Evolutionary conservation across 1,140 invertebrate genomes (phyloP).

Genomic region (Heliconius himera): DNA sequence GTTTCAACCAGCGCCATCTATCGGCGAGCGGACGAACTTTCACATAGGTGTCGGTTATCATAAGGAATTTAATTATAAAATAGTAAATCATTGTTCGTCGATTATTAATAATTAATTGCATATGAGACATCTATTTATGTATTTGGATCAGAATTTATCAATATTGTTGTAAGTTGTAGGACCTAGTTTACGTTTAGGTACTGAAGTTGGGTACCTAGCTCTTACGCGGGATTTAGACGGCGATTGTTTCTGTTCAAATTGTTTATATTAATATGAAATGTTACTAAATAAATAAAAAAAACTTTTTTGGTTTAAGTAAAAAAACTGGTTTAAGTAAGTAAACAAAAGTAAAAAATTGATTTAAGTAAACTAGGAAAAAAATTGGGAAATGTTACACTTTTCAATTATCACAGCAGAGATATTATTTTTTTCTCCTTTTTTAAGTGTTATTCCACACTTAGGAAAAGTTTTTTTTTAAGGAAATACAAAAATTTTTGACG

Average conservation of each 20-base stretch:
- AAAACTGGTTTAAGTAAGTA: no score
- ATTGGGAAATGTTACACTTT: no score
- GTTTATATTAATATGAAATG: no score
- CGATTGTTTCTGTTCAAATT: neutral
- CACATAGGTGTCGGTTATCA: conserved; percentile 11
- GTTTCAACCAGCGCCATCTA: conserved; percentile 50
- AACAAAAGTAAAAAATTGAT: no score
- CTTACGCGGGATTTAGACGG: neutral
- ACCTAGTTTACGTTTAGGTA: neutral
- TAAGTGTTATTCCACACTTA: no score
- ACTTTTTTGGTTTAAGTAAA: no score
- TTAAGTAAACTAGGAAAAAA: no score
- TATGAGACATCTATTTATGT: conserved; percentile 34
- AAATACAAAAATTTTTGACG: no score
- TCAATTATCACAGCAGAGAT: no score
- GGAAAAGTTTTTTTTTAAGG: no score
- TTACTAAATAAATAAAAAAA: no score
- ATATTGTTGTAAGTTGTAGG: neutral
- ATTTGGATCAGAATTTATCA: conserved; percentile 23
- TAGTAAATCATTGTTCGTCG: conserved; percentile 42
- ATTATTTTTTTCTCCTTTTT: no score
- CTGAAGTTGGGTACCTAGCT: neutral
- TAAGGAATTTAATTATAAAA: conserved; percentile 43
- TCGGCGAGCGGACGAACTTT: conserved; percentile 39
- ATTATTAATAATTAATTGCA: conserved; percentile 46